Base-by-base conservation (phyloP, 2,888 invertebrate species). In the Seira sanloemensis region DNA sequence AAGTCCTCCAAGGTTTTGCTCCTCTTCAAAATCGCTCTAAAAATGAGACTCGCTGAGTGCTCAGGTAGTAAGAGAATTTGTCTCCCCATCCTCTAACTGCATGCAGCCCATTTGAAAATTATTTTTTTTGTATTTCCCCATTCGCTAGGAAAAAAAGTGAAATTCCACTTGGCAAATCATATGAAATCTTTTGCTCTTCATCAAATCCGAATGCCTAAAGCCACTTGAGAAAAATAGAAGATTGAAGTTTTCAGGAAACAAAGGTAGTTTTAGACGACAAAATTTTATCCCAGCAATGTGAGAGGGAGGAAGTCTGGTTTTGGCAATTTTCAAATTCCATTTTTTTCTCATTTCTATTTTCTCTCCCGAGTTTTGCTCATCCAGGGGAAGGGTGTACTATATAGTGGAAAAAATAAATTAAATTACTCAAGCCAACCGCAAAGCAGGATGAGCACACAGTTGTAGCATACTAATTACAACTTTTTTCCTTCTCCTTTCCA, bases 391-490 rank as follows among this genome's bases (percentile, higher is more conserved):
- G 50, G 16, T 50, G 2, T 50, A 7, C 50, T 18, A 50, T 50
- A 18, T 7, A 50, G 16, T 50, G 50, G 16, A 50, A 50, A 50
- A 50, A 50, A 50, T 50, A 50, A 50, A 50, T 50, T 50, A 50
- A 50, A 50, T 50, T 50, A 50, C 50, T 50, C 50, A 50, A 50
- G 50, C 50, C 50, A 50, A 50, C 50, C 50, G 50, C 50, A 50
- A 50, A 50, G 50, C 50, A 18, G 50, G 50, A 50, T 50, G 50
- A 50, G 50, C 50, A 50, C 50, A 50, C 50, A 50, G 50, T 50
- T 7, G 19, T 50, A 37, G 75, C 75, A 75, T 75, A 75, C 75
- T 75, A 75, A 75, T 75, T 75, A 77, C 23, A 27, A n/a, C 71
- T 77, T 77, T 76, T 77, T 23, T 66, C 26, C 37, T 21, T 27